A percentile compares a stretch with the other conserved stretches of the same genome.
These are phyloP conservation scores for Drosophila sechellia DNA, from an alignment of 1,140 invertebrate genomes.

Conservation along the genomic window DNA sequence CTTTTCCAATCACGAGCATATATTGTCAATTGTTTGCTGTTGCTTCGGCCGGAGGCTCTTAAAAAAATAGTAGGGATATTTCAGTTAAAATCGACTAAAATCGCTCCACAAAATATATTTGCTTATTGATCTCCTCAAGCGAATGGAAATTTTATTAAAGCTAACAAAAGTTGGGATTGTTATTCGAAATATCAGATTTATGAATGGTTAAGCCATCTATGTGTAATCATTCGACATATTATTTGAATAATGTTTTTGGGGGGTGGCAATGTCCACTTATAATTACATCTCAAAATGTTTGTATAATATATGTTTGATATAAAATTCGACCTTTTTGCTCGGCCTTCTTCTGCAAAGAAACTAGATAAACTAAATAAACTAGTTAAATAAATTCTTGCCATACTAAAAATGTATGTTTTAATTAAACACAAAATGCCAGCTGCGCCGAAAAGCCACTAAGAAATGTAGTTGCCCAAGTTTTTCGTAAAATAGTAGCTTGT, in stretches of 20 bases:
- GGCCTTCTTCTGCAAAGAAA: no score
- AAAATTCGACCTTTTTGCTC: neutral
- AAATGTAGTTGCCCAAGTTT: neutral
- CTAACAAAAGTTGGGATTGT: neutral
- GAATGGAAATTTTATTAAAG: neutral
- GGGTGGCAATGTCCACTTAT: no score
- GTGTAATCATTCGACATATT: neutral
- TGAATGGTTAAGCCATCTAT: neutral
- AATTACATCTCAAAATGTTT: neutral
- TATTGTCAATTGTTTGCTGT: constrained; percentile 49
- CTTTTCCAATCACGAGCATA: constrained; percentile 28
- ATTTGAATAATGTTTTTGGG: no score
- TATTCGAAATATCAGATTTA: neutral
- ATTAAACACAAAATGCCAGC: neutral
- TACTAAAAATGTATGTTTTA: neutral
- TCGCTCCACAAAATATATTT: neutral
- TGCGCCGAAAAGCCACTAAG: neutral
- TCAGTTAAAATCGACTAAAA: neutral
- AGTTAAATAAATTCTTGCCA: no score
- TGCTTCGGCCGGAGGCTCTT: constrained; percentile 2
- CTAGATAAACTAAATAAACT: no score
- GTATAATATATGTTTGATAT: neutral
- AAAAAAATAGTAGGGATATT: neutral
- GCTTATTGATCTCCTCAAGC: no score
- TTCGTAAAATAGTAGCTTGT: neutral